Conservation (phyloP, 2,797 vertebrate genomes). For the Remorina albescens region DNA sequence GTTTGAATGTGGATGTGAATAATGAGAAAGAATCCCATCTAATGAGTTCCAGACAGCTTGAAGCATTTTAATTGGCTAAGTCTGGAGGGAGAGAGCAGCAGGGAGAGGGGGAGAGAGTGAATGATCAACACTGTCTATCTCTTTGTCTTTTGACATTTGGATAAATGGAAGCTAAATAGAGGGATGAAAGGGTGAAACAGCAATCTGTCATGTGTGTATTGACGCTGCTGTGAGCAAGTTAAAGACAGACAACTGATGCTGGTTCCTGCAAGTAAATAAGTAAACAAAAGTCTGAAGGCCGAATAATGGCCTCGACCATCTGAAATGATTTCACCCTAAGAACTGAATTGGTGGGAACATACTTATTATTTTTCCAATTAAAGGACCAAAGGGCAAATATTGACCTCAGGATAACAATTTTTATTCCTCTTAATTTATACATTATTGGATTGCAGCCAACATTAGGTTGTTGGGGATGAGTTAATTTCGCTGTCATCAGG, state of each 20-base stretch:
- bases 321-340: too few relatives aligned
- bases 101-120: neutral
- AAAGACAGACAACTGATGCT: neutral
- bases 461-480: too few relatives aligned
- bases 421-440: neutral
- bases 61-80: constrained; percentile 35
- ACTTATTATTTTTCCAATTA: too few relatives aligned
- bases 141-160: constrained; percentile 17
- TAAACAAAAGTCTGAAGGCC: neutral
- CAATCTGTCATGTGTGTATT: constrained; percentile 9
- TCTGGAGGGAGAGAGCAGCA: neutral
- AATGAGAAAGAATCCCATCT: constrained; percentile 36
- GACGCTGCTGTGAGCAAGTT: neutral
- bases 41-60: constrained; percentile 72
- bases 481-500: too few relatives aligned
- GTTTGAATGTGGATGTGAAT: constrained; percentile 16
- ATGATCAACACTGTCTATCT: constrained; percentile 6
- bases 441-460: too few relatives aligned
- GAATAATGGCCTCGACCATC: neutral
- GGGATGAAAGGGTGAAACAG: neutral
- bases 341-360: too few relatives aligned
- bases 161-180: constrained; percentile 18
- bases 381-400: neutral
- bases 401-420: neutral
- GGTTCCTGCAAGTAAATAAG: neutral